A percentile compares a stretch with the other conserved stretches of the same genome.
These are phyloP conservation scores for Tetragnatha montana DNA, from an alignment of 2,888 invertebrate species.

Conservation along the genomic window DNA sequence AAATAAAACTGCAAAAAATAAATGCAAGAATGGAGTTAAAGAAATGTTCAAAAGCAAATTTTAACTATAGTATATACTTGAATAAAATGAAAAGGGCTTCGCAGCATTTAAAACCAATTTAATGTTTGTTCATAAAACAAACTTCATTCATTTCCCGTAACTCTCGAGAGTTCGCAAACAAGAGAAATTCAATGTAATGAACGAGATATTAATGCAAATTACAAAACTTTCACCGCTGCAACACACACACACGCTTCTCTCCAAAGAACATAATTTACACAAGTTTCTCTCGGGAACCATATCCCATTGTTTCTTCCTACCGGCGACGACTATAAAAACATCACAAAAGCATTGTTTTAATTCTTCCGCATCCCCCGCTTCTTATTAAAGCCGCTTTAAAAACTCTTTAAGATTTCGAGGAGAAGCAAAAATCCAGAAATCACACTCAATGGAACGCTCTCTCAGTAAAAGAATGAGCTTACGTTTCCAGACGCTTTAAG, in stretches of 20 bases:
- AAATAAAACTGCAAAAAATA: too few relatives aligned
- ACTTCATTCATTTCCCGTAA: too few relatives aligned
- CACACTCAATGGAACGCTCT: slow-evolving; percentile 4
- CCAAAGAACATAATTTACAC: background rate
- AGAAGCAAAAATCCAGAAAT: slow-evolving; percentile 39
- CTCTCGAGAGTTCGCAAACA: too few relatives aligned
- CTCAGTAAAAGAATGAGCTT: background rate
- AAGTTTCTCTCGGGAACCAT: background rate
- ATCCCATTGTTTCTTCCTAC: background rate
- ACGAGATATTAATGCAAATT: background rate
- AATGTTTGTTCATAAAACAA: too few relatives aligned
- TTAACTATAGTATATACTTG: too few relatives aligned
- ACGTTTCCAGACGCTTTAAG: slow-evolving; percentile 31
- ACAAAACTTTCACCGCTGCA: background rate
- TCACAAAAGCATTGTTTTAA: slow-evolving; percentile 11
- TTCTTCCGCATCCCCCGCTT: background rate
- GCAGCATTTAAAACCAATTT: too few relatives aligned
- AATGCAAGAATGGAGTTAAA: too few relatives aligned
- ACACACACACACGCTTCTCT: background rate
- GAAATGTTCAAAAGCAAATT: too few relatives aligned
- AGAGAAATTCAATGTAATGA: background rate
- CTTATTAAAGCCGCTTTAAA: background rate
- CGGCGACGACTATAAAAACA: background rate
- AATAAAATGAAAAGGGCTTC: too few relatives aligned
- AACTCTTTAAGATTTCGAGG: background rate